Evolutionary conservation across 2,888 invertebrate genomes (phyloP).

Genomic region (Zeuzera pyrina): DNA sequence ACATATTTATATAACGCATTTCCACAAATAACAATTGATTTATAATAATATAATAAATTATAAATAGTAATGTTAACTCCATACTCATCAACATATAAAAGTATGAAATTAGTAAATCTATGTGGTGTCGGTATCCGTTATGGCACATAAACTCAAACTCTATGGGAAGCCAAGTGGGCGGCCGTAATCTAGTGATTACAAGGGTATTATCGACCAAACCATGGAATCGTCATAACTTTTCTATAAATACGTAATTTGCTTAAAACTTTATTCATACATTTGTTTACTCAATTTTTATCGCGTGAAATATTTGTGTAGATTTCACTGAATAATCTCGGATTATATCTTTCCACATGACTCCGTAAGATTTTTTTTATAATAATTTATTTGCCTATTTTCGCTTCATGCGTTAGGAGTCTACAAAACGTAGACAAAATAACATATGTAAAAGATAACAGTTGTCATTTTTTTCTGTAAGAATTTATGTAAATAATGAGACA

Average conservation of each 20-base stretch:
- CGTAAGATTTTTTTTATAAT: conserved; percentile 25
- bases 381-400: conserved; percentile 26
- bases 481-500: too few species aligned
- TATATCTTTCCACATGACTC: conserved; percentile 19
- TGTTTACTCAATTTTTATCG: conserved; percentile 52
- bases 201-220: conserved; percentile 44
- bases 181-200: conserved; percentile 59
- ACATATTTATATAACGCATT: too few species aligned
- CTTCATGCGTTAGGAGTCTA: too few species aligned
- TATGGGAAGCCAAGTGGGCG: conserved; percentile 43
- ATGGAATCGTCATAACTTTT: conserved; percentile 44
- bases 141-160: conserved; percentile 7
- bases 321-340: conserved; percentile 29
- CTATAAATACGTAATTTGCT: conserved; percentile 57
- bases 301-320: conserved; percentile 37
- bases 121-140: too few species aligned
- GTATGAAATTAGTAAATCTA: too few species aligned
- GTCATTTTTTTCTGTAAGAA: too few species aligned
- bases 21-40: too few species aligned
- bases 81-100: too few species aligned
- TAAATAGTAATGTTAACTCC: too few species aligned
- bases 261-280: conserved; percentile 43
- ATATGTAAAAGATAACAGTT: too few species aligned
- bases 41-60: too few species aligned
- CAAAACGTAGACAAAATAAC: too few species aligned